Conservation (phyloP, 2,113 vertebrate genomes). For the Pomatorhinus ruficollis region DNA sequence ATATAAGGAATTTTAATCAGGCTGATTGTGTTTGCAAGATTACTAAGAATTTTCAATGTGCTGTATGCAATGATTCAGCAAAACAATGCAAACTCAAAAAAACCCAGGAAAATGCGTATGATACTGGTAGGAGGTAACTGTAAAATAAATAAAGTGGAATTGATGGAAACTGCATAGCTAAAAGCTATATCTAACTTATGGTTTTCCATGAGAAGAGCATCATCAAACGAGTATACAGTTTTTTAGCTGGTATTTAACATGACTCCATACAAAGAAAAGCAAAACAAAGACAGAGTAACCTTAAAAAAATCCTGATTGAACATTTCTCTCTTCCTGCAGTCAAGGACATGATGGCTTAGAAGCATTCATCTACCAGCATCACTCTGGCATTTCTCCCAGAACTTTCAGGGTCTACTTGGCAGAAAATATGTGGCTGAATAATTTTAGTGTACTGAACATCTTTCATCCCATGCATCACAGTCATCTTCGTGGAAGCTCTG, state of each 20-base stretch:
- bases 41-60: neutral
- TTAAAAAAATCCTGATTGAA: neutral
- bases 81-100: neutral
- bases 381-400: conserved; percentile 56
- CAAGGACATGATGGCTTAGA: conserved; percentile 15
- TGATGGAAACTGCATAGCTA: neutral
- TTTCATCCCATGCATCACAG: neutral
- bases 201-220: neutral
- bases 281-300: neutral
- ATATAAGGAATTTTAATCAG: neutral
- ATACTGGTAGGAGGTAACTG: neutral
- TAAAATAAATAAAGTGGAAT: neutral
- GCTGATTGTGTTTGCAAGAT: neutral
- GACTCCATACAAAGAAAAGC: neutral
- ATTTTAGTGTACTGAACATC: neutral
- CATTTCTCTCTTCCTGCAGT: neutral
- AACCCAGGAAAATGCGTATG: neutral
- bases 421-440: conserved; percentile 25
- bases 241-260: neutral
- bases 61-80: neutral
- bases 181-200: neutral
- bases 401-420: neutral
- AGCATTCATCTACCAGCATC: neutral
- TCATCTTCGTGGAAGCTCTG: neutral
- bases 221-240: neutral